Evolutionary conservation across 2,888 invertebrate species (phyloP).

Genomic region (Eristalis tenax): DNA sequence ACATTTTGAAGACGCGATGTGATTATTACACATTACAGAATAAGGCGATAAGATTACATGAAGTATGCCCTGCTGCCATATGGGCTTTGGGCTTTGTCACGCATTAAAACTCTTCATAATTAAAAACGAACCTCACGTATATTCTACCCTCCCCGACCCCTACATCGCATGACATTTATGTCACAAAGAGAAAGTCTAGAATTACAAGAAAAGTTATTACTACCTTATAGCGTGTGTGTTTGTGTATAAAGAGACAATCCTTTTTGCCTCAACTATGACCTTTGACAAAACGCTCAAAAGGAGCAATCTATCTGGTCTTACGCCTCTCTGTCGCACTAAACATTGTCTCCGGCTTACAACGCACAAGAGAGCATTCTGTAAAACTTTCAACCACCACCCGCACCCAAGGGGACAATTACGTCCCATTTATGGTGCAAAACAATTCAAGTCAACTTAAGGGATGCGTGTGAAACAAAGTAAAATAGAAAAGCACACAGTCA

Average conservation of each 20-base stretch:
- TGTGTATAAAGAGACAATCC: not conserved
- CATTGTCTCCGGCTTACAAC: not conserved
- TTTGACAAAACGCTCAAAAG: not conserved
- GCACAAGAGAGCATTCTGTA: conserved; percentile 26
- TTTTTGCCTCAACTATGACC: conserved; percentile 6
- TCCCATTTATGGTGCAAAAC: conserved; percentile 47
- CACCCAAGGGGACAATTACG: conserved; percentile 46
- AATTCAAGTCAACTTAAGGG: conserved; percentile 50
- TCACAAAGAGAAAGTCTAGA: not conserved
- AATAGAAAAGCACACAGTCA: not conserved
- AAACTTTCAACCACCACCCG: conserved; percentile 8
- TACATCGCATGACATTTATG: not conserved
- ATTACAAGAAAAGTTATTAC: conserved; percentile 8
- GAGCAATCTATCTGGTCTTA: conserved; percentile 3
- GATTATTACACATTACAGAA: not conserved
- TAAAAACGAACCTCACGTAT: not conserved
- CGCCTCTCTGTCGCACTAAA: not conserved
- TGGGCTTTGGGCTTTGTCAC: not conserved
- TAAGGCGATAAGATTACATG: not conserved
- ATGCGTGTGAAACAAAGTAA: conserved; percentile 50
- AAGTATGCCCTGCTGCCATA: not conserved
- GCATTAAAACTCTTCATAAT: not conserved
- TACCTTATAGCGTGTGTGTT: not conserved
- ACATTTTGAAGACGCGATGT: not conserved
- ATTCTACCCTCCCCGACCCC: not conserved